These are phyloP conservation scores for Lasaia peninsularis DNA, from an alignment of 1,140 invertebrate genomes.

Conservation along the genomic window DNA sequence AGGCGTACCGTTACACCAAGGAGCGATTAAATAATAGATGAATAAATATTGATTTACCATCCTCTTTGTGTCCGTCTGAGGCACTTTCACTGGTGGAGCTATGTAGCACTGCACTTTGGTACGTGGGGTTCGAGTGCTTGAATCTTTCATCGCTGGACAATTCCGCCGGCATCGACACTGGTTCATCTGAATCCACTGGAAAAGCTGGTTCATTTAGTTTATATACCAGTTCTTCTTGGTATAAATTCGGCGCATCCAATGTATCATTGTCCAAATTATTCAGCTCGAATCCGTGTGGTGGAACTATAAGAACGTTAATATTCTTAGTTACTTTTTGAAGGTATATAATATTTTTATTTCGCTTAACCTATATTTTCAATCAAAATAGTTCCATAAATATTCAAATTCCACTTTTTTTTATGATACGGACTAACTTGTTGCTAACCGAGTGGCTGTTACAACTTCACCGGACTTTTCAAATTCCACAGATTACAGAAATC, in stretches of 20 bases:
- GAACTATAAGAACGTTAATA: conserved; percentile 57
- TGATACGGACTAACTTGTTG: no score
- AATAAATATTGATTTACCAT: conserved; percentile 43
- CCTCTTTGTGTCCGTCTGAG: conserved; percentile 59
- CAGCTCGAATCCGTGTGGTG: conserved; percentile 79
- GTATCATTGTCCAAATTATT: conserved; percentile 80
- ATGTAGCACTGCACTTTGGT: conserved; percentile 83
- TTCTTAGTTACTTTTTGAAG: no score
- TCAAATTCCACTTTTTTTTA: no score
- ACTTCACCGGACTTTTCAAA: no score
- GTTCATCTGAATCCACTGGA: conserved; percentile 63
- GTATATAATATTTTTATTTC: no score
- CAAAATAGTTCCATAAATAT: no score
- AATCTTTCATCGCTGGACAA: conserved; percentile 77
- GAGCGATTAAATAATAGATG: no score
- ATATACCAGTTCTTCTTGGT: conserved; percentile 63
- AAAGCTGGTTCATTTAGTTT: conserved; percentile 51
- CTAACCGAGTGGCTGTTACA: no score
- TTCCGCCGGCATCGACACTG: conserved; percentile 72
- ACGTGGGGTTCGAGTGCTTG: conserved; percentile 84
- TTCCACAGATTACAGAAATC: no score
- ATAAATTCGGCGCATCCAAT: conserved; percentile 79
- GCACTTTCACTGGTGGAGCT: conserved; percentile 65
- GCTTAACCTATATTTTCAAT: no score
- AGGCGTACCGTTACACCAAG: no score